Conservation (phyloP, 2,888 invertebrate genomes). For the Phaedon cochleariae region DNA sequence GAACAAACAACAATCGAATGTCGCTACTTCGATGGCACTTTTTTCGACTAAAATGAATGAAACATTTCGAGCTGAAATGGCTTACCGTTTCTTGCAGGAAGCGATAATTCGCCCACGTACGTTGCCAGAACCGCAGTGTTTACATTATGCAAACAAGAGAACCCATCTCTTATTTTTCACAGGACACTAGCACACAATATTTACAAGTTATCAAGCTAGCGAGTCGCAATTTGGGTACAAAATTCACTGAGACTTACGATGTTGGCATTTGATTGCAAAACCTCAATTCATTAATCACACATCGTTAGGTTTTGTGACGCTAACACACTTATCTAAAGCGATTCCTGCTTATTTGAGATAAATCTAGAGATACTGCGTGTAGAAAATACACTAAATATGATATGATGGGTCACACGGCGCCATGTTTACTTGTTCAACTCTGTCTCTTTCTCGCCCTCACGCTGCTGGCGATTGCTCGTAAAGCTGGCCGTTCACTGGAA, state of each 20-base stretch:
- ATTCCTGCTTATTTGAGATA: constrained; percentile 50
- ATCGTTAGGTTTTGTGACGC: constrained; percentile 45
- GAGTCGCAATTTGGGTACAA: constrained; percentile 18
- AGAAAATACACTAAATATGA: constrained; percentile 61
- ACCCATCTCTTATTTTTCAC: constrained; percentile 20
- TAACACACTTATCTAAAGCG: constrained; percentile 52
- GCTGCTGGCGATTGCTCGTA: constrained; percentile 47
- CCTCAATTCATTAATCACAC: constrained; percentile 46
- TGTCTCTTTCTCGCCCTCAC: constrained; percentile 50
- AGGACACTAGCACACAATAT: constrained; percentile 36
- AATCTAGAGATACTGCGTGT: constrained; percentile 57
- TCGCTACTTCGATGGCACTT: background rate
- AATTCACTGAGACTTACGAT: constrained; percentile 36
- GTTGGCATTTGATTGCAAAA: constrained; percentile 49
- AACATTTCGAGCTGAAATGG: constrained; percentile 21
- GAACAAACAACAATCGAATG: background rate
- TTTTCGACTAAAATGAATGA: background rate
- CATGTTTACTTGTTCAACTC: constrained; percentile 60
- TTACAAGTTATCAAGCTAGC: constrained; percentile 23
- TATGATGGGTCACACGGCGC: constrained; percentile 63
- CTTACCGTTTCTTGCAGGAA: constrained; percentile 46
- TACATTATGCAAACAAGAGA: constrained; percentile 41
- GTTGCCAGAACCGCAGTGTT: constrained; percentile 41
- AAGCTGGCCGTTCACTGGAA: constrained; percentile 33
- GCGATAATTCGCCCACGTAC: constrained; percentile 46